These are phyloP conservation scores for Sacculina carcini DNA, from an alignment of 2,888 invertebrate species.

Conservation along the genomic window DNA sequence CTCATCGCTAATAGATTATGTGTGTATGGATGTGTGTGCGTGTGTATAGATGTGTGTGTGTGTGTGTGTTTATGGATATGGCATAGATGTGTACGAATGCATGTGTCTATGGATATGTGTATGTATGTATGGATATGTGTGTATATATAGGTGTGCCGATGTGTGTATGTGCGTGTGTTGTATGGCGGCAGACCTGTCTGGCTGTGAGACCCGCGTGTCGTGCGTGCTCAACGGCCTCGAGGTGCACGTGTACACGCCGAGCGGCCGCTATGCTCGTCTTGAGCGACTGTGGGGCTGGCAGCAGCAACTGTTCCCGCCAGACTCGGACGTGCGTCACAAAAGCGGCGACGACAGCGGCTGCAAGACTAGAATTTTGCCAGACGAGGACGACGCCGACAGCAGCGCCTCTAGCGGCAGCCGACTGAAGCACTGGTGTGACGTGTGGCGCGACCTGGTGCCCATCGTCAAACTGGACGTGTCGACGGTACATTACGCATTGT, in stretches of 20 bases:
- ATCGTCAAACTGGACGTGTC: constrained; percentile 84
- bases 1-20: no score
- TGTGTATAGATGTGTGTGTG: no score
- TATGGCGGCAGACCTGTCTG: constrained; percentile 78
- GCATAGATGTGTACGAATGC: no score
- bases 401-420: constrained; percentile 1
- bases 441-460: constrained; percentile 86
- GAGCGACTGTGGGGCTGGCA: constrained; percentile 68
- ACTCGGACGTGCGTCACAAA: constrained; percentile 19
- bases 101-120: no score
- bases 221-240: constrained; percentile 82
- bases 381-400: constrained; percentile 5
- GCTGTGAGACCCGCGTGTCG: constrained; percentile 71
- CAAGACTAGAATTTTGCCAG: no score
- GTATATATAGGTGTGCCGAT: no score
- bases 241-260: constrained; percentile 79
- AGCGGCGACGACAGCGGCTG: constrained; percentile 24
- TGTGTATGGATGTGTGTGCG: no score
- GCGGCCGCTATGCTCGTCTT: constrained; percentile 54
- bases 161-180: no score
- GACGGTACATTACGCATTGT: constrained; percentile 29
- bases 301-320: constrained; percentile 36
- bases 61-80: no score
- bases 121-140: no score
- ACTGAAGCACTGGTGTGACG: constrained; percentile 23